These are phyloP conservation scores for Triplophysa yarkandensis DNA, from an alignment of 2,797 vertebrate genomes.

Conservation along the genomic window DNA sequence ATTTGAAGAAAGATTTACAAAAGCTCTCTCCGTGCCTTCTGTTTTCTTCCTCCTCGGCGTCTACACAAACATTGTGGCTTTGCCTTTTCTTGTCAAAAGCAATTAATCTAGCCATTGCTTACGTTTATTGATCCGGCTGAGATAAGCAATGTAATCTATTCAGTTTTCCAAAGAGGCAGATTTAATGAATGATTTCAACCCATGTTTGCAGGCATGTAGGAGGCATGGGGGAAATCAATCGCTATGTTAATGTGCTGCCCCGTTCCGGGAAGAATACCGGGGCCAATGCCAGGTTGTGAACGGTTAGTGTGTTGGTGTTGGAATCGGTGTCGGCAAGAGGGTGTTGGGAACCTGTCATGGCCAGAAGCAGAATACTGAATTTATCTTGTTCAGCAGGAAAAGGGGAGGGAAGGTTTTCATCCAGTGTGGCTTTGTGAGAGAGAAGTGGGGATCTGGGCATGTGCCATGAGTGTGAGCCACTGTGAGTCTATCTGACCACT, in stretches of 20 bases:
- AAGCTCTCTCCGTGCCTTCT: background rate
- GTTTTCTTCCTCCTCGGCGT: slow-evolving; percentile 30
- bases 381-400: slow-evolving; percentile 53
- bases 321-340: slow-evolving; percentile 23
- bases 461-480: slow-evolving; percentile 14
- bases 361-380: slow-evolving; percentile 41
- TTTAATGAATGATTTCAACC: slow-evolving; percentile 64
- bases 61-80: slow-evolving; percentile 51
- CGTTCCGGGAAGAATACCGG: slow-evolving; percentile 49
- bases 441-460: slow-evolving; percentile 14
- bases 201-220: slow-evolving; percentile 55
- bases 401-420: slow-evolving; percentile 28
- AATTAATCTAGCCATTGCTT: slow-evolving; percentile 78
- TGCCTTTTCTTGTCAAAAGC: slow-evolving; percentile 73
- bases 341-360: slow-evolving; percentile 19
- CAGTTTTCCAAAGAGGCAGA: slow-evolving; percentile 65
- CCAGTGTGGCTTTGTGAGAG: slow-evolving; percentile 27
- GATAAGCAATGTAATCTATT: slow-evolving; percentile 77
- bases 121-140: slow-evolving; percentile 73
- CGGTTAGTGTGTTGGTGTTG: background rate
- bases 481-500: slow-evolving; percentile 41
- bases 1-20: slow-evolving; percentile 41
- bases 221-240: slow-evolving; percentile 57
- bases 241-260: slow-evolving; percentile 56
- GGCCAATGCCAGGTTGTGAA: slow-evolving; percentile 30